These are phyloP conservation scores for Paguma larvata DNA, from an alignment of 2,797 vertebrate genomes.

Conservation along the genomic window DNA sequence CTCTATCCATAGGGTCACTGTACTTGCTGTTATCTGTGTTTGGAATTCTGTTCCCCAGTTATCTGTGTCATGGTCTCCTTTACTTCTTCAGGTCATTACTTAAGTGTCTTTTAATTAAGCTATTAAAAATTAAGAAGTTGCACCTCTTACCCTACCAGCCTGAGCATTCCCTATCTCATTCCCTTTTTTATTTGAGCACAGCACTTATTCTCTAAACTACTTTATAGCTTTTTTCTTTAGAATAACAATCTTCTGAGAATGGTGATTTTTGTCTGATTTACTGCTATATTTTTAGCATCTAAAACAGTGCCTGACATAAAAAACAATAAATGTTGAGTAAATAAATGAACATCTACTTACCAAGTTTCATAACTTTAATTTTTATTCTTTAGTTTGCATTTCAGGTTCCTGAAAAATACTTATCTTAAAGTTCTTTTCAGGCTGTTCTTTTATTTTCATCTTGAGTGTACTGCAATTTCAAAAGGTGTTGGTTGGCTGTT, in stretches of 20 bases:
- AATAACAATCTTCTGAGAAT: neutral
- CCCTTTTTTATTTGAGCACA: neutral
- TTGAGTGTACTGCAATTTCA: neutral
- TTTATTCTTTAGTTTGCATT: conserved; percentile 21
- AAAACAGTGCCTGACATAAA: neutral
- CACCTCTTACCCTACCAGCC: neutral
- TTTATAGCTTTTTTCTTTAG: neutral
- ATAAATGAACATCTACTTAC: neutral
- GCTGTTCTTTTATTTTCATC: neutral
- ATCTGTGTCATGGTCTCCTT: neutral
- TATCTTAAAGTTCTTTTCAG: neutral
- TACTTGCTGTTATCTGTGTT: neutral
- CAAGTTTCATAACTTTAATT: neutral
- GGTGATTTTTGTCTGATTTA: neutral
- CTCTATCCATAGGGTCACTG: neutral
- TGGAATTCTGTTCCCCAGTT: neutral
- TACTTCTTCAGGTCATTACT: neutral
- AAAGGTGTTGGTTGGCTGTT: neutral
- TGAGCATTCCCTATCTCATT: neutral
- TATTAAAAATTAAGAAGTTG: neutral
- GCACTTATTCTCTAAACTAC: neutral
- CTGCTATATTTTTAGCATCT: neutral
- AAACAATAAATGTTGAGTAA: neutral
- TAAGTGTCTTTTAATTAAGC: neutral
- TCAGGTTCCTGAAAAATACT: neutral